Percentiles rank a stretch among this genome's conserved stretches.
Evolutionary conservation across 1,140 invertebrate genomes (phyloP).

Genomic region (Platyscapa corneri): DNA sequence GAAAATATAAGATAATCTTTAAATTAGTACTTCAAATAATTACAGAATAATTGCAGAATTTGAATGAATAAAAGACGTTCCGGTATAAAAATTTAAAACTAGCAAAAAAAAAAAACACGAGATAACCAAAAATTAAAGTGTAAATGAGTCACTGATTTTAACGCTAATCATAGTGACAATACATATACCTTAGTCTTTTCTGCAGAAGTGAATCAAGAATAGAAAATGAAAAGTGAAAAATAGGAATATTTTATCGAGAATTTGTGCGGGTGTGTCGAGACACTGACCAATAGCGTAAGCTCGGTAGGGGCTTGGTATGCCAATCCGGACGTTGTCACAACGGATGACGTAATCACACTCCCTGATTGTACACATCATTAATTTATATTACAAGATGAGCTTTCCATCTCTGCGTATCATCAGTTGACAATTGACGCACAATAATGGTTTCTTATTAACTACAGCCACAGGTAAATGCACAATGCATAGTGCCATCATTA

Average conservation of each 20-base stretch:
- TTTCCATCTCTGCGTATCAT: constrained; percentile 9
- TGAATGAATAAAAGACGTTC: too few relatives aligned
- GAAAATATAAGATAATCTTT: too few relatives aligned
- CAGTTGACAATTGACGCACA: neutral
- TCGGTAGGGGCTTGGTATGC: neutral
- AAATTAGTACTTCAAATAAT: too few relatives aligned
- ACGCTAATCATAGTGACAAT: too few relatives aligned
- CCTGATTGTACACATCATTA: neutral
- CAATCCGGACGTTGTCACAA: neutral
- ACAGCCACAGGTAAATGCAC: constrained; percentile 1
- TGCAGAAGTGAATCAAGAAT: neutral
- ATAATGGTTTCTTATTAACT: neutral
- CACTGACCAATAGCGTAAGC: constrained; percentile 4
- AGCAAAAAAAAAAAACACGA: too few relatives aligned
- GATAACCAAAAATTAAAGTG: too few relatives aligned
- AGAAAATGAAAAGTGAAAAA: neutral
- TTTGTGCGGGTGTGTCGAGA: neutral
- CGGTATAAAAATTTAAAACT: too few relatives aligned
- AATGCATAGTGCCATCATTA: too few relatives aligned
- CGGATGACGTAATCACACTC: neutral
- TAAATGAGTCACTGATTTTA: too few relatives aligned
- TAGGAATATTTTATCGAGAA: neutral
- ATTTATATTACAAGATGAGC: neutral
- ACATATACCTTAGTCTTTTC: too few relatives aligned
- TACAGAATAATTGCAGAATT: too few relatives aligned